A percentile compares a stretch with the other conserved stretches of the same genome.
These are phyloP conservation scores for Hirundichthys speculiger DNA, from an alignment of 2,113 vertebrate genomes.

Conservation along the genomic window DNA sequence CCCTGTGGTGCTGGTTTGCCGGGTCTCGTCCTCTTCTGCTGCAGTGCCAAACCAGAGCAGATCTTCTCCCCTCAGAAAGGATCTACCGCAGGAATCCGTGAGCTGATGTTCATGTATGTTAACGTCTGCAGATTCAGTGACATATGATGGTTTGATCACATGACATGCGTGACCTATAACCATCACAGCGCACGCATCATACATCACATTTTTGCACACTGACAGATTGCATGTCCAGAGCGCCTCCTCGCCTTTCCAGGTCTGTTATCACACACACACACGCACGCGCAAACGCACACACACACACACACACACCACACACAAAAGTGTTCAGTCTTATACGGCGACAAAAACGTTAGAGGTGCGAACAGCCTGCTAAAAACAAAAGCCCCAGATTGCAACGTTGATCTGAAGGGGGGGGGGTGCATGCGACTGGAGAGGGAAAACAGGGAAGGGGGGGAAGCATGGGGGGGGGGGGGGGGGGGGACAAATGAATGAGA, in stretches of 20 bases:
- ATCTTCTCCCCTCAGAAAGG: slow-evolving; percentile 3
- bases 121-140: slow-evolving; percentile 32
- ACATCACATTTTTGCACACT: slow-evolving; percentile 27
- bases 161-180: slow-evolving; percentile 57
- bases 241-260: background rate
- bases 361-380: slow-evolving; percentile 65
- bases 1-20: slow-evolving; percentile 52
- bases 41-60: slow-evolving; percentile 63
- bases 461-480: slow-evolving; percentile 2
- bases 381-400: slow-evolving; percentile 67
- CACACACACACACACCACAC: background rate
- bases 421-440: slow-evolving; percentile 50
- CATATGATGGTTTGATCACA: slow-evolving; percentile 20
- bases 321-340: background rate
- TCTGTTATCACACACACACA: background rate
- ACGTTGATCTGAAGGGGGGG: slow-evolving; percentile 53
- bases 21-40: slow-evolving; percentile 71
- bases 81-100: slow-evolving; percentile 7
- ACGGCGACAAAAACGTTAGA: slow-evolving; percentile 19
- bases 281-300: background rate
- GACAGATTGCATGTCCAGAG: slow-evolving; percentile 22
- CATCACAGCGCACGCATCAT: slow-evolving; percentile 41
- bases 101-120: slow-evolving; percentile 20
- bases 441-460: slow-evolving; percentile 38
- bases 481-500: slow-evolving; percentile 64